These are phyloP conservation scores for Siniperca scherzeri DNA, from an alignment of 2,797 vertebrate species.

Conservation along the genomic window DNA sequence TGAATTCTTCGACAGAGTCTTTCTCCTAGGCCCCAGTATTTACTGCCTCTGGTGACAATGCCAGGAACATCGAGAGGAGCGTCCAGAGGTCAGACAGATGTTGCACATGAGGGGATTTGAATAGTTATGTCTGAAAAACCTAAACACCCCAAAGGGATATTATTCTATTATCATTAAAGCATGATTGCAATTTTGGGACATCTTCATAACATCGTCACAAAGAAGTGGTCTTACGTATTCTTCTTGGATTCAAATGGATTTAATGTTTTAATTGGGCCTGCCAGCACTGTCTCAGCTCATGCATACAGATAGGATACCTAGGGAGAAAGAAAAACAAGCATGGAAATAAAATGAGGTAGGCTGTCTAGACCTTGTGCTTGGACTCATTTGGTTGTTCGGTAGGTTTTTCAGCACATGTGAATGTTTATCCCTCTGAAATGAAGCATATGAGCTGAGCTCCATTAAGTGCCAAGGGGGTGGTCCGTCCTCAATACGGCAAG, in stretches of 20 bases:
- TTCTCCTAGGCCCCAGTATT: constrained; percentile 65
- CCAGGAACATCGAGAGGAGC: constrained; percentile 70
- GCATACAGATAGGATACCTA: constrained; percentile 65
- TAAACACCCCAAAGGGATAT: constrained; percentile 48
- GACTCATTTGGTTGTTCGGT: constrained; percentile 61
- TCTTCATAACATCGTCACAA: constrained; percentile 37
- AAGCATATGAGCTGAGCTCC: constrained; percentile 72
- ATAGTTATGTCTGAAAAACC: constrained; percentile 54
- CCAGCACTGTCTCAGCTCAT: constrained; percentile 53
- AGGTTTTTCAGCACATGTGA: constrained; percentile 79
- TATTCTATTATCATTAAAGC: constrained; percentile 48
- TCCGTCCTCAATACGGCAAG: constrained; percentile 33
- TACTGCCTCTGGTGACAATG: constrained; percentile 74
- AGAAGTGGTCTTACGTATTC: constrained; percentile 37
- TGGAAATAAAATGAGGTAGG: constrained; percentile 73
- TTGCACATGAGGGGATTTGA: constrained; percentile 62
- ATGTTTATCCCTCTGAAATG: constrained; percentile 83
- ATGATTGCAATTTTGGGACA: constrained; percentile 51
- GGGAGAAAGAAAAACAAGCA: constrained; percentile 70
- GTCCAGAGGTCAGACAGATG: constrained; percentile 82
- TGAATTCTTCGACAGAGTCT: constrained; percentile 72
- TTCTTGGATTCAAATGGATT: constrained; percentile 41
- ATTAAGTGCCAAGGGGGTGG: constrained; percentile 73
- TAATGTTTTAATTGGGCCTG: constrained; percentile 72
- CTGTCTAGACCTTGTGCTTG: constrained; percentile 74